Base-by-base conservation (phyloP, 2,797 vertebrate species). In the Typhlichthys subterraneus region DNA sequence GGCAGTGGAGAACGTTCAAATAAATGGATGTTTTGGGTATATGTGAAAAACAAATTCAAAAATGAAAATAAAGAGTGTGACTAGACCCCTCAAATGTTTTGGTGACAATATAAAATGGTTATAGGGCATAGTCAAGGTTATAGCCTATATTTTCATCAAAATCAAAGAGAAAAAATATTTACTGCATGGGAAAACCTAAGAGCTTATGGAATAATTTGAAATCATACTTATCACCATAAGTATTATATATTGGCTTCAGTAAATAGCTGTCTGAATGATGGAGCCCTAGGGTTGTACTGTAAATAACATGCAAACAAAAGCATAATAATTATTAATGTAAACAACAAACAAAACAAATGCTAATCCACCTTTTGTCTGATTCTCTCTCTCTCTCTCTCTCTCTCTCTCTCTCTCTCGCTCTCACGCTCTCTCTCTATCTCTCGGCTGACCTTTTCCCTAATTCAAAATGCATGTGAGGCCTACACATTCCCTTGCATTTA, bases 231-330 rank as follows among this genome's bases (percentile, higher is more conserved):
- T 23, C 23, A 23, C 23, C 3, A 23, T 23, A 23, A 23, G 76
- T 84, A 86, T 90, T 76, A 86, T 83, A 61, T 57, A 90, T 76
- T 15, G 67, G 61, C 68, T 79, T 66, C 83, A 82, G 75, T 81
- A 81, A 85, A 80, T 69, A 72, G 58, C 70, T 71, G 76, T 73
- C 69, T 82, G 70, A 76, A 69, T 47, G 65, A 81, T 81, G 64
- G 53, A 38, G 67, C 72, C 70, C 73, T 61, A 65, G 59, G 58
- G 65, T 48, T 65, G 49, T 60, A 57, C 59, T 55, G 69, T 69
- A 59, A 6, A 7, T 38, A 38, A 38, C 6, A 38, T 38, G 33
- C 33, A 9, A 38, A 38, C 33, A 47, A 19, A 53, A 60, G 29
- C 51, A 64, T 53, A 45, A 59, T 52, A 7, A 13, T 48, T 48